These are phyloP conservation scores for Drosophila ustulata DNA, from an alignment of 2,888 invertebrate species.

Conservation along the genomic window DNA sequence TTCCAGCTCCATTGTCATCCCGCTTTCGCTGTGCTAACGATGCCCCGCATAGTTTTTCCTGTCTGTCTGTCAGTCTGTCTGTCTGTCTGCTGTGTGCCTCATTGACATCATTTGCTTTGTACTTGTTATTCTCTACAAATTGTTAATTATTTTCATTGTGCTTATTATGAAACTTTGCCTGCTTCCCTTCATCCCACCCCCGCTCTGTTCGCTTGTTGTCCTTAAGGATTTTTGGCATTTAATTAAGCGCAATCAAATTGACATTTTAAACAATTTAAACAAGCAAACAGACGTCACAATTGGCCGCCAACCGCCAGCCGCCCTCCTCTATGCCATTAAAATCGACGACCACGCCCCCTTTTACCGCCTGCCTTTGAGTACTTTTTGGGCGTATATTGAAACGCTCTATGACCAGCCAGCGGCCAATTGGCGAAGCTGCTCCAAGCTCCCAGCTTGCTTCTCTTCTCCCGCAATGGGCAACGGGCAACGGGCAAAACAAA, in stretches of 20 bases:
- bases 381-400: conserved; percentile 70
- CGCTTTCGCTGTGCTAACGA: conserved; percentile 10
- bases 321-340: conserved; percentile 11
- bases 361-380: conserved; percentile 31
- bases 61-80: conserved; percentile 1
- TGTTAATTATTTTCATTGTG: conserved; percentile 79
- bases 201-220: conserved; percentile 55
- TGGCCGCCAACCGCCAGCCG: conserved; percentile 16
- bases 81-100: conserved; percentile 16
- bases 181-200: neutral
- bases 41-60: conserved; percentile 43
- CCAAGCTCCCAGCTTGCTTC: neutral
- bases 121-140: conserved; percentile 73
- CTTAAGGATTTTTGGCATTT: conserved; percentile 78
- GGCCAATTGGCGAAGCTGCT: conserved; percentile 63
- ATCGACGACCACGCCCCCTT: conserved; percentile 19
- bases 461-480: neutral
- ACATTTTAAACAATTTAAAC: conserved; percentile 82
- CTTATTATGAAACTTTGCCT: conserved; percentile 71
- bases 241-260: conserved; percentile 82
- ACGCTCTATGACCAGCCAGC: conserved; percentile 76
- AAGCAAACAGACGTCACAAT: conserved; percentile 66
- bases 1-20: conserved; percentile 18
- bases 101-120: conserved; percentile 67
- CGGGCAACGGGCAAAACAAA: conserved; percentile 32